Conservation (phyloP, 1,140 invertebrate genomes). For the Drosophila orena region DNA sequence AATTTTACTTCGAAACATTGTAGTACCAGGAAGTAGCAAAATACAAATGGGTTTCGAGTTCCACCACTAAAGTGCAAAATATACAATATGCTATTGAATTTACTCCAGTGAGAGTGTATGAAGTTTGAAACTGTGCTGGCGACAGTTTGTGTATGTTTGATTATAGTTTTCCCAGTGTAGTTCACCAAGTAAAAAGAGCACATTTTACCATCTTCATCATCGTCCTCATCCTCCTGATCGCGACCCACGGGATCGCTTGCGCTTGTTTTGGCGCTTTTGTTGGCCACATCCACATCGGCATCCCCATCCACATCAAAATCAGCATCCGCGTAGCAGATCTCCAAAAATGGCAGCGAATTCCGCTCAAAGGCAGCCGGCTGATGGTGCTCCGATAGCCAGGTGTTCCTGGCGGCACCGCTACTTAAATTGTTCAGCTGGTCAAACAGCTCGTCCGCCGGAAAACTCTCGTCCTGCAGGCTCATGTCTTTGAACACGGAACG, state of each 20-base stretch:
- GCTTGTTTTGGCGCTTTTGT: slow-evolving; percentile 62
- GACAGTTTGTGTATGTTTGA: too few species aligned
- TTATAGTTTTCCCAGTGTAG: background rate
- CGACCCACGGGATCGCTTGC: slow-evolving; percentile 58
- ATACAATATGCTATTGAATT: too few species aligned
- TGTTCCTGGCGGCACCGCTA: background rate
- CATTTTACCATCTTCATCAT: slow-evolving; percentile 2
- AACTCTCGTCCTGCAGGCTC: slow-evolving; percentile 65
- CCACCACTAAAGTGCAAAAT: too few species aligned
- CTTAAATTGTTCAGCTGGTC: slow-evolving; percentile 40
- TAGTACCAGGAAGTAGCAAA: too few species aligned
- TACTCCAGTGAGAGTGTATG: too few species aligned
- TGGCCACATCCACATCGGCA: slow-evolving; percentile 32
- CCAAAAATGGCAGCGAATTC: slow-evolving; percentile 54
- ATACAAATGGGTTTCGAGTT: too few species aligned
- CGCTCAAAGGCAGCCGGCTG: slow-evolving; percentile 40
- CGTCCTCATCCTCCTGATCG: slow-evolving; percentile 31
- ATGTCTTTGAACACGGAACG: slow-evolving; percentile 10
- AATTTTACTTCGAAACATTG: too few species aligned
- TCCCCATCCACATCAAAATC: background rate
- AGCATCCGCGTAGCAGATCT: slow-evolving; percentile 11
- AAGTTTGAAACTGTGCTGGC: too few species aligned
- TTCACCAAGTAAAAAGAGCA: background rate
- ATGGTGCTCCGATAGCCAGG: slow-evolving; percentile 41
- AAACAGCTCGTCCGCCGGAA: slow-evolving; percentile 58